A percentile compares a stretch with the other conserved stretches of the same genome.
phyloP scores from a whole-genome alignment of 2,113 vertebrate genomes.

The Myiozetetes cayanensis region DNA sequence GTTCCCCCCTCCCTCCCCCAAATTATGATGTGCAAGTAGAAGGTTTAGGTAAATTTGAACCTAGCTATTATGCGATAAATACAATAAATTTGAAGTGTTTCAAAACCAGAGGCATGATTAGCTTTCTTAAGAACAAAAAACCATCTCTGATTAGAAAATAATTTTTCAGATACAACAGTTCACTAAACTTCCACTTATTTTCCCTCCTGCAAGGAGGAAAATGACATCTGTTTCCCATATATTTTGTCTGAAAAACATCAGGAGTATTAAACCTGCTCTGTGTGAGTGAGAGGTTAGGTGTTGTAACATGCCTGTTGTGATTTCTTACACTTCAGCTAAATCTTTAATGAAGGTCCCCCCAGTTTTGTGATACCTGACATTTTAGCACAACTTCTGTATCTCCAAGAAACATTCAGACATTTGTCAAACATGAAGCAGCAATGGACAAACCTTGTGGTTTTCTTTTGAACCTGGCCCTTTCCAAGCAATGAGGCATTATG shows the following conservation, averaged over 20 bases:
- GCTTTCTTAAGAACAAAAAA: background rate
- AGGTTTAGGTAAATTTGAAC: background rate
- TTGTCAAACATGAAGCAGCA: background rate
- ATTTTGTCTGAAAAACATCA: background rate
- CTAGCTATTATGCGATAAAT: background rate
- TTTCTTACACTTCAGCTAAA: background rate
- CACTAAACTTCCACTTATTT: background rate
- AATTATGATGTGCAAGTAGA: background rate
- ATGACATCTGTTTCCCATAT: background rate
- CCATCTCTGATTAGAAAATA: background rate
- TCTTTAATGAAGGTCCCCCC: background rate
- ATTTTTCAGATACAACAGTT: background rate
- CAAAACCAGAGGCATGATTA: background rate
- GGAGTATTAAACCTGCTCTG: background rate
- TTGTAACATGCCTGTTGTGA: background rate
- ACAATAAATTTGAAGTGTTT: background rate
- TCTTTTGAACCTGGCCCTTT: background rate
- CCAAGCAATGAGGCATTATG: background rate
- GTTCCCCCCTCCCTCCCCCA: background rate
- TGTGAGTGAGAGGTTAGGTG: background rate
- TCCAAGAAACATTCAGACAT: background rate
- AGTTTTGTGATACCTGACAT: background rate
- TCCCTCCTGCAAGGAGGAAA: background rate
- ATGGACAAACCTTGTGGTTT: background rate
- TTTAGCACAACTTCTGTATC: background rate